Evolutionary conservation across 30 jellyfish, hydroid and myxozoan species (phyloP).

Genomic region (Cassiopea andromeda): DNA sequence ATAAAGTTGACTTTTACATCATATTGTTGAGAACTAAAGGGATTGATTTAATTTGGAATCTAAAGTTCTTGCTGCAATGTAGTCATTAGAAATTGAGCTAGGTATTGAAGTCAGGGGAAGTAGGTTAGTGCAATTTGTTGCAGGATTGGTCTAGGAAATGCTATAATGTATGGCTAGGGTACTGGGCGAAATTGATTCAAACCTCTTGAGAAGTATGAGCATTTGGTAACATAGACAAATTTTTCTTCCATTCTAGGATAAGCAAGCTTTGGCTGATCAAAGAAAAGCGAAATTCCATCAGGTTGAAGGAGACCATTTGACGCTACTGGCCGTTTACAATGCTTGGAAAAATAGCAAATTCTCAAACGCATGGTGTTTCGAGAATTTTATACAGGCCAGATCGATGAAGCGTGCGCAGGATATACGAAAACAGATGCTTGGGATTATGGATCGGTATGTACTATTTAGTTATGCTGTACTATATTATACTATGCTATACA

Average conservation of each 20-base stretch:
- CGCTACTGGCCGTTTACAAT: conserved; percentile 94
- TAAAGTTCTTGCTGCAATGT: too few relatives aligned
- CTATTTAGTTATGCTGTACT: background rate
- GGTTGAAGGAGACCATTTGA: conserved; percentile 96
- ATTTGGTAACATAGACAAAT: background rate
- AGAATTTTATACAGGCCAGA: conserved; percentile 95
- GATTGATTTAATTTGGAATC: too few relatives aligned
- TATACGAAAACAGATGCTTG: conserved; percentile 95
- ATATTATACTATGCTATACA: too few relatives aligned
- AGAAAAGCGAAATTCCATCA: conserved; percentile 97
- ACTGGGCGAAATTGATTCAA: background rate
- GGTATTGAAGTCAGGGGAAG: too few relatives aligned
- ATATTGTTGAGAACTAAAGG: too few relatives aligned
- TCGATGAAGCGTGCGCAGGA: conserved; percentile 96
- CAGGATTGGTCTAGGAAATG: too few relatives aligned
- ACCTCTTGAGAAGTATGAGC: background rate
- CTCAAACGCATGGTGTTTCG: conserved; percentile 99
- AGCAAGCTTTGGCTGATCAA: conserved; percentile 98
- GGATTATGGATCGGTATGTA: conserved; percentile 96
- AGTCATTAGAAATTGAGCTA: too few relatives aligned
- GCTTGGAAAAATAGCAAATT: conserved; percentile 99
- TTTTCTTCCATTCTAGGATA: conserved; percentile 62
- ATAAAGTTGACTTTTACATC: too few relatives aligned
- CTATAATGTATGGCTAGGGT: too few relatives aligned
- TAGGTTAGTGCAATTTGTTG: too few relatives aligned